phyloP scores from a whole-genome alignment of 64 coral and sea anemone genomes.

The Anthopleura sola region DNA sequence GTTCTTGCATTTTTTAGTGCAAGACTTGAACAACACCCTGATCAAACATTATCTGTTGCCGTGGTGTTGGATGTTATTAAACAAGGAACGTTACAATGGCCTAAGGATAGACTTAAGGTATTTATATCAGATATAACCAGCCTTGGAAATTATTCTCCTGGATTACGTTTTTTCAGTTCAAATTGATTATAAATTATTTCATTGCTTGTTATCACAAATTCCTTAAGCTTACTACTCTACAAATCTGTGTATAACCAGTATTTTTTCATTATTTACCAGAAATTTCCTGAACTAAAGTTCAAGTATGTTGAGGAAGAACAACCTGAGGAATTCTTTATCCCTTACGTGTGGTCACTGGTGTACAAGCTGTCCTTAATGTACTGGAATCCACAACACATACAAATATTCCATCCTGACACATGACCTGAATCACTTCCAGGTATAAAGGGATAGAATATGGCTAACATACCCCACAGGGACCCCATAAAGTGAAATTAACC shows the following conservation, averaged over 20 bases:
- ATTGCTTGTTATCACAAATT: too few relatives aligned
- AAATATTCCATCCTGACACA: constrained; percentile 85
- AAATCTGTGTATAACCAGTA: not conserved
- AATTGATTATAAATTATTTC: too few relatives aligned
- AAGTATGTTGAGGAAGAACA: constrained; percentile 99
- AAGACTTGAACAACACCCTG: constrained; percentile 91
- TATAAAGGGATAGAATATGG: too few relatives aligned
- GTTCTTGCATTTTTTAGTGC: constrained; percentile 98
- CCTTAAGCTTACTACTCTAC: too few relatives aligned
- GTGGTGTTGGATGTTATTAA: constrained; percentile 98
- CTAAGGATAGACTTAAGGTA: constrained; percentile 96
- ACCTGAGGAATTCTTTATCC: constrained; percentile 97
- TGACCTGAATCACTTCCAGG: constrained; percentile 13
- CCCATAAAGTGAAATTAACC: too few relatives aligned
- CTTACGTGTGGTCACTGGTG: constrained; percentile 95
- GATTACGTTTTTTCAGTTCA: too few relatives aligned
- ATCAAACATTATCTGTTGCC: constrained; percentile 87
- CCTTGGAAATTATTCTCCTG: too few relatives aligned
- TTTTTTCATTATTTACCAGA: constrained; percentile 40
- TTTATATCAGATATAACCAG: too few relatives aligned
- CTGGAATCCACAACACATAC: constrained; percentile 92
- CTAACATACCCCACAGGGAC: too few relatives aligned
- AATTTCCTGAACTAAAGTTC: constrained; percentile 99
- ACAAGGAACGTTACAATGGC: constrained; percentile 95
- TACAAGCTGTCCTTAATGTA: constrained; percentile 90